Percentiles rank a stretch among this genome's conserved stretches.
These are phyloP conservation scores for Notolabrus celidotus DNA, from an alignment of 2,797 vertebrate genomes.

Conservation along the genomic window DNA sequence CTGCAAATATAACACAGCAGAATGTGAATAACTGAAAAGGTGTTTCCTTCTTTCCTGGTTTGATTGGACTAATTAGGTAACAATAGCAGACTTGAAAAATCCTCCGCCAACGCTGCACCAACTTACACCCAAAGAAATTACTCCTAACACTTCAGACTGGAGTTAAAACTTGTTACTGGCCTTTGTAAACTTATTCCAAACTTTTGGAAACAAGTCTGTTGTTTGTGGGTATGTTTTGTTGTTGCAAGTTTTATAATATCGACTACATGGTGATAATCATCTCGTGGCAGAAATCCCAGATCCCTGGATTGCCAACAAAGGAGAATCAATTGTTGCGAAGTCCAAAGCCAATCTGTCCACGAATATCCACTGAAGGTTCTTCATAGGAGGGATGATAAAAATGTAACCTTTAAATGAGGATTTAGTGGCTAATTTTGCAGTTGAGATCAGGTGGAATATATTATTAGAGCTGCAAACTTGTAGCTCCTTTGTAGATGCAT, in stretches of 20 bases:
- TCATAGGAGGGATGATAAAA: conserved; percentile 13
- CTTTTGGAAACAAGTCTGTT: conserved; percentile 36
- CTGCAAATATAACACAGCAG: conserved; percentile 22
- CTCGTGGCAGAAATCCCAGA: conserved; percentile 68
- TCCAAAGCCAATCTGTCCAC: conserved; percentile 60
- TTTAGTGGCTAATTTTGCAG: neutral
- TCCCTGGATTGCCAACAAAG: conserved; percentile 58
- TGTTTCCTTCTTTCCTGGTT: conserved; percentile 17
- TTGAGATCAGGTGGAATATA: neutral
- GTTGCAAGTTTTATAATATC: conserved; percentile 46
- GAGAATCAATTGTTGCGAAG: conserved; percentile 43
- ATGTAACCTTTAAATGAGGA: conserved; percentile 2
- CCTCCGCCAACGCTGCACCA: conserved; percentile 41
- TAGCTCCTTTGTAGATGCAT: neutral
- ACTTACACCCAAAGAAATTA: conserved; percentile 44
- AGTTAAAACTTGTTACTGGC: conserved; percentile 27
- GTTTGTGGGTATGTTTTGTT: conserved; percentile 1
- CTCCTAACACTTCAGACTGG: conserved; percentile 52
- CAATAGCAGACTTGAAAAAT: conserved; percentile 9
- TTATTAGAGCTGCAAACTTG: conserved; percentile 6
- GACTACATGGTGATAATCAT: conserved; percentile 68
- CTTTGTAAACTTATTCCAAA: conserved; percentile 48
- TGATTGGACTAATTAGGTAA: conserved; percentile 37
- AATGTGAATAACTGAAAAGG: conserved; percentile 42
- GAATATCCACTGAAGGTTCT: conserved; percentile 19